These are phyloP conservation scores for Microvelia longipes DNA, from an alignment of 1,140 invertebrate genomes.

Conservation along the genomic window DNA sequence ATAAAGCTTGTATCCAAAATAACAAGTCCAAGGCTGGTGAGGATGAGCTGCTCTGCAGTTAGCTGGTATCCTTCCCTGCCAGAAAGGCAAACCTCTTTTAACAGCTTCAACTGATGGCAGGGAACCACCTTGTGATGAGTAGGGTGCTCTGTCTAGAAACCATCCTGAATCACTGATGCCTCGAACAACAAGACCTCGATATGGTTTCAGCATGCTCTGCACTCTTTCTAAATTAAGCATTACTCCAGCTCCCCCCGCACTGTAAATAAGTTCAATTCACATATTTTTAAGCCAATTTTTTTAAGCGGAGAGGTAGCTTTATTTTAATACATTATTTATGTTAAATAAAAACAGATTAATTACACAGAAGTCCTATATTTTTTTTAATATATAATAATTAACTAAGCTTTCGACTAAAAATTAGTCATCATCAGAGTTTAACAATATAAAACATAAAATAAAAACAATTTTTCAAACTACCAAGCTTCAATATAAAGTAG, in stretches of 20 bases:
- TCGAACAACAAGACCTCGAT: slow-evolving; percentile 50
- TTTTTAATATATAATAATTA: no score
- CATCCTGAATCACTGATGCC: slow-evolving; percentile 82
- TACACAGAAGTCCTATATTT: no score
- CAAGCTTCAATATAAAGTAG: no score
- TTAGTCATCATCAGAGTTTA: no score
- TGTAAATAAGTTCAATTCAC: slow-evolving; percentile 28
- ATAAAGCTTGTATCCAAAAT: slow-evolving; percentile 81
- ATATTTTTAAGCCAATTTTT: background rate
- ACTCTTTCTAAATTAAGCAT: slow-evolving; percentile 77
- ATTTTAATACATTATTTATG: no score
- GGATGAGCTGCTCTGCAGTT: slow-evolving; percentile 50
- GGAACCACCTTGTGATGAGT: slow-evolving; percentile 32
- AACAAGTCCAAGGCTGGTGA: slow-evolving; percentile 73
- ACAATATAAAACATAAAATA: no score
- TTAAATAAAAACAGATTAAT: no score
- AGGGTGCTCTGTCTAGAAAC: slow-evolving; percentile 75
- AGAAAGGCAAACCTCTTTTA: slow-evolving; percentile 60
- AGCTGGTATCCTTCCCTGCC: slow-evolving; percentile 64
- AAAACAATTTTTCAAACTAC: background rate
- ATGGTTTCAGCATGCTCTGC: slow-evolving; percentile 42
- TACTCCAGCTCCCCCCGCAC: slow-evolving; percentile 80
- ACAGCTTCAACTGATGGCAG: slow-evolving; percentile 46
- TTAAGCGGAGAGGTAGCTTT: background rate
- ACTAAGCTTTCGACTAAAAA: no score